phyloP scores from a whole-genome alignment of 2,888 invertebrate species.

The Amphipyra berbera region DNA sequence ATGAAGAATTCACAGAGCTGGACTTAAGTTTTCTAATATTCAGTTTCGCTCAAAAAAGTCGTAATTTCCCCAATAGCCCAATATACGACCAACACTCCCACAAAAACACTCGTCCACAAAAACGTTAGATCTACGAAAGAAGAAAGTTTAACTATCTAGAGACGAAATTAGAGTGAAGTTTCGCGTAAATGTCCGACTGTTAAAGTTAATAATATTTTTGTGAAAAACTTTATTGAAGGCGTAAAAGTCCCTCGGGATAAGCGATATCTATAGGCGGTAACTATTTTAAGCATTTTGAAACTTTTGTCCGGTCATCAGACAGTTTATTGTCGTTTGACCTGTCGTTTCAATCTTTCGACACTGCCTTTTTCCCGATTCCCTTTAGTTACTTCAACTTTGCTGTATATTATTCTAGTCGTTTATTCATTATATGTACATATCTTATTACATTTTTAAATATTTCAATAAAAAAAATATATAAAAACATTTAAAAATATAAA shows the following conservation, averaged over 20 bases:
- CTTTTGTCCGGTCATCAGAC: slow-evolving; percentile 22
- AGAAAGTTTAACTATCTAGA: slow-evolving; percentile 55
- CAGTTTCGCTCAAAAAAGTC: slow-evolving; percentile 17
- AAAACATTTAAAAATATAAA: too few relatives aligned
- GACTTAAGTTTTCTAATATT: slow-evolving; percentile 22
- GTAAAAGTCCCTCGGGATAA: slow-evolving; percentile 34
- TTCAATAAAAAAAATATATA: too few relatives aligned
- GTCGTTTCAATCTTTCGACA: slow-evolving; percentile 14
- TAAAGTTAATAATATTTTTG: slow-evolving; percentile 53
- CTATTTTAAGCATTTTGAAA: slow-evolving; percentile 45
- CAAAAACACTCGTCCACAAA: slow-evolving; percentile 33
- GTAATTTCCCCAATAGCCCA: slow-evolving; percentile 36
- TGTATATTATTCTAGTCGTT: too few relatives aligned
- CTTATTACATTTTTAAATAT: too few relatives aligned
- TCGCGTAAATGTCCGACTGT: slow-evolving; percentile 46
- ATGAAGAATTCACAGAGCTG: too few relatives aligned
- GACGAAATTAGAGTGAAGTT: slow-evolving; percentile 54
- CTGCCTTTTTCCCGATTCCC: slow-evolving; percentile 7
- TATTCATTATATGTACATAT: too few relatives aligned
- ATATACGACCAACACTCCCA: neutral
- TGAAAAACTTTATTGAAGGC: slow-evolving; percentile 36
- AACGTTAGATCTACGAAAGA: slow-evolving; percentile 38
- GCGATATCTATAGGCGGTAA: slow-evolving; percentile 32
- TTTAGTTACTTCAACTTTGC: neutral
- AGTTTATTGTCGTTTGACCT: slow-evolving; percentile 36